These are phyloP conservation scores for Drosophila basisetae DNA, from an alignment of 2,888 invertebrate genomes.

Conservation along the genomic window DNA sequence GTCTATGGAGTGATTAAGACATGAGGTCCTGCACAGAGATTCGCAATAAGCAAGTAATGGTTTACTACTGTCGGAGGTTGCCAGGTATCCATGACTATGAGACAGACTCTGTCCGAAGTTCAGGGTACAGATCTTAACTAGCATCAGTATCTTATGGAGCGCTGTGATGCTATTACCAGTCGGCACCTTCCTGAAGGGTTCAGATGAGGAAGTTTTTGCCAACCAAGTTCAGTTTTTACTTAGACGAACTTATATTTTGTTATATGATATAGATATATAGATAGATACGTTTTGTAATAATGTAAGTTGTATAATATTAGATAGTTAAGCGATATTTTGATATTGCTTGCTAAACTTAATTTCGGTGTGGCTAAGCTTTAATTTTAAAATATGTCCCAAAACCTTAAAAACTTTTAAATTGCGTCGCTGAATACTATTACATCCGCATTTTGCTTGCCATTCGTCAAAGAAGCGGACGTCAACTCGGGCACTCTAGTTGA, in stretches of 20 bases:
- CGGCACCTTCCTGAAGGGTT: not conserved
- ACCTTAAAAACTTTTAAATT: not conserved
- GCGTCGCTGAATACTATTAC: not conserved
- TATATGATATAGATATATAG: not conserved
- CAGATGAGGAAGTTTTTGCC: not conserved
- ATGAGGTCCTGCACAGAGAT: not conserved
- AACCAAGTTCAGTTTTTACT: not conserved
- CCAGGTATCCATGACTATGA: not conserved
- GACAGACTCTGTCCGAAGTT: not conserved
- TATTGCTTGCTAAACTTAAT: not conserved
- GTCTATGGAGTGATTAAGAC: no score
- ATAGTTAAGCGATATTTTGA: not conserved
- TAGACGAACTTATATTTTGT: not conserved
- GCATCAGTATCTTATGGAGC: no score
- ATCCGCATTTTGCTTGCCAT: slow-evolving; percentile 5
- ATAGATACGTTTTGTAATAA: not conserved
- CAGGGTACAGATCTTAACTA: not conserved
- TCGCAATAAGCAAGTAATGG: not conserved
- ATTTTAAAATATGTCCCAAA: not conserved
- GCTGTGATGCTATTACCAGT: no score
- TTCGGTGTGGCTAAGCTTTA: not conserved
- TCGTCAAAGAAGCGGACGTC: not conserved
- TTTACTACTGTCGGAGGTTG: not conserved
- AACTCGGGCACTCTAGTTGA: not conserved
- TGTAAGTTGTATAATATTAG: not conserved